Base-by-base conservation (phyloP, 2,113 vertebrate species). In the Cyphotilapia sp. region DNA sequence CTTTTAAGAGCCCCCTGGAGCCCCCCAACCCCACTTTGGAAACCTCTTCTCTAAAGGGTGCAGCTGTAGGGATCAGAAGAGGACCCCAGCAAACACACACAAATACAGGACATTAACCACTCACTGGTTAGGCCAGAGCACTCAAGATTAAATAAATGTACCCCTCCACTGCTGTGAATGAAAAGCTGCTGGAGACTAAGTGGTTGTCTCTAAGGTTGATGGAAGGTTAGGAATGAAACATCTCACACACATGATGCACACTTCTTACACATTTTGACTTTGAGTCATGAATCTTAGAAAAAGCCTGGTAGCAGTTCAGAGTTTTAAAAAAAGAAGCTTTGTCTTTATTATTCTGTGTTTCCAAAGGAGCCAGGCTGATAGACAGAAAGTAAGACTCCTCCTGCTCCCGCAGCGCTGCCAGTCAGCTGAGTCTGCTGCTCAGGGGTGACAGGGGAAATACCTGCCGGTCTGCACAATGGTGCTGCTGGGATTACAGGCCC, bases 401-500 rank as follows among this genome's bases (percentile, higher is more conserved):
- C 85, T 92, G 91, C 89, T 93, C 94, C 80, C 84, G 89, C 93
- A 95, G 88, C 31, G 93, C 91, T 97, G 81, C 94, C 93, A 96
- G 95, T 94, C 95, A 95, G 93, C 94, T 92, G 94, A 96, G 93
- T 95, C 93, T 85, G 84, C 92, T 94, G 95, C 94, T 95, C 94
- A 85, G 95, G 16, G 90, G 95, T 94, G 94, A 93, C 89, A 95
- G 95, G 90, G 96, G 96, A 97, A 97, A 96, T 97, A 91, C 96
- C 94, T 97, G 96, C 96, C 96, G 93, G 94, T 97, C 96, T 95
- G 96, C 97, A 97, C 97, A 97, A 97, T 97, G 94, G 95, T 95
- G 94, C 94, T 96, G 95, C 96, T 93, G 93, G 96, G 94, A 96
- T 96, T 96, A 96, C 93, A 91, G 91, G 93, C 93, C 93, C 94